A percentile compares a stretch with the other conserved stretches of the same genome.
These are phyloP conservation scores for Calidris pugnax DNA, from an alignment of 2,113 vertebrate genomes.

Conservation along the genomic window DNA sequence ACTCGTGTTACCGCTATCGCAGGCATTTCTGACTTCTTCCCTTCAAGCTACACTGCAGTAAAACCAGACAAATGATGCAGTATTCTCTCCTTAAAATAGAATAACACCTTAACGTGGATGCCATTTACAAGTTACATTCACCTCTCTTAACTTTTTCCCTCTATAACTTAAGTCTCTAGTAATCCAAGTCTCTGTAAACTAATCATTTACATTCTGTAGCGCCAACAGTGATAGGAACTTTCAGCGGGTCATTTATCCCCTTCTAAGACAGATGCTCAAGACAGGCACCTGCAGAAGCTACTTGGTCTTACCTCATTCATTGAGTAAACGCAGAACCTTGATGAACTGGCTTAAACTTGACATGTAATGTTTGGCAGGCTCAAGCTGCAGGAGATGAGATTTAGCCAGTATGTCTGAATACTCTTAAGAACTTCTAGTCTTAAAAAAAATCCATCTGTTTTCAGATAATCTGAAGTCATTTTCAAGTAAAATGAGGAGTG, in stretches of 20 bases:
- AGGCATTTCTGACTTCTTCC: not conserved
- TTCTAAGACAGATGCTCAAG: not conserved
- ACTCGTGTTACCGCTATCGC: fast-evolving
- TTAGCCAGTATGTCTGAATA: not conserved
- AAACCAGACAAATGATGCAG: not conserved
- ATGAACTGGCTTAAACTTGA: not conserved
- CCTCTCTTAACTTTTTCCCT: not conserved
- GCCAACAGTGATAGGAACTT: not conserved
- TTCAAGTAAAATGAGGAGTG: not conserved
- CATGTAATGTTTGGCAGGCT: not conserved
- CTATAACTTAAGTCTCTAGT: not conserved
- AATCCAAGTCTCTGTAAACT: not conserved
- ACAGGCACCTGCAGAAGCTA: not conserved
- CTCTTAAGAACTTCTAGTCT: not conserved
- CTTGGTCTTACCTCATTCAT: not conserved
- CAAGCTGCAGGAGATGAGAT: not conserved
- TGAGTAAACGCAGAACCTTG: not conserved
- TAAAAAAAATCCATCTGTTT: not conserved
- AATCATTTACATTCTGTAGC: not conserved
- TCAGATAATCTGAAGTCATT: not conserved
- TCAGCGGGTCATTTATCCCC: not conserved
- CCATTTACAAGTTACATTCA: not conserved
- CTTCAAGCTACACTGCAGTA: not conserved
- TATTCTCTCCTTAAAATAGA: not conserved
- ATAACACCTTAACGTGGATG: not conserved